phyloP scores from a whole-genome alignment of 2,797 vertebrate genomes.

The Merluccius polli region DNA sequence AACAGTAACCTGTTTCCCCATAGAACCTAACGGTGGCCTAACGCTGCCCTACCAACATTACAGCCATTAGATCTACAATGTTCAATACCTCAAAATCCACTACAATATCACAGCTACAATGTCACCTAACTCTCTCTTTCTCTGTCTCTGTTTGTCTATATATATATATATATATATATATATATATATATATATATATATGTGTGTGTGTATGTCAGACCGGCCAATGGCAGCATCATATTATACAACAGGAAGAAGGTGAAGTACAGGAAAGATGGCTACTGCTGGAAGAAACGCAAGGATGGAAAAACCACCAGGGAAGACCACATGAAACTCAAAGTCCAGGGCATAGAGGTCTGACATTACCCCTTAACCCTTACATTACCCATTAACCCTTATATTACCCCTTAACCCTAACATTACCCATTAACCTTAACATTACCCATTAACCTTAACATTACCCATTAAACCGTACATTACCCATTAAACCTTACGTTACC shows the following conservation, averaged over 20 bases:
- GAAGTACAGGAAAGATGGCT: constrained; percentile 88
- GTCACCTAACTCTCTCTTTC: not conserved
- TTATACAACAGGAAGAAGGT: constrained; percentile 93
- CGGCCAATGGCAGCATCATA: constrained; percentile 87
- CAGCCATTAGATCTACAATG: not conserved
- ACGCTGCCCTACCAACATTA: too few species aligned
- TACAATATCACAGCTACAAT: not conserved
- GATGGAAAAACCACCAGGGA: constrained; percentile 88
- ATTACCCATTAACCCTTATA: too few species aligned
- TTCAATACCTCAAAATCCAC: not conserved
- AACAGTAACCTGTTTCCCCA: too few species aligned
- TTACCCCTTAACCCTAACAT: not conserved
- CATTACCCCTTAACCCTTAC: not conserved
- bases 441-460: too few species aligned
- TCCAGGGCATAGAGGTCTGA: constrained; percentile 84
- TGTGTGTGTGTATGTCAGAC: constrained; percentile 56
- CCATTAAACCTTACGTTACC: too few species aligned
- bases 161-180: not conserved
- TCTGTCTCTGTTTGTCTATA: not conserved
- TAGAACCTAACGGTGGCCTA: too few species aligned
- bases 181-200: too few species aligned
- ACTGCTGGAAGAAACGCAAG: constrained; percentile 89
- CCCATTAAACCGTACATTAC: too few species aligned
- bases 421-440: too few species aligned
- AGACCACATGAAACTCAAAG: constrained; percentile 92